Conservation (phyloP, 2,888 invertebrate genomes). For the Lymantria dispar region DNA sequence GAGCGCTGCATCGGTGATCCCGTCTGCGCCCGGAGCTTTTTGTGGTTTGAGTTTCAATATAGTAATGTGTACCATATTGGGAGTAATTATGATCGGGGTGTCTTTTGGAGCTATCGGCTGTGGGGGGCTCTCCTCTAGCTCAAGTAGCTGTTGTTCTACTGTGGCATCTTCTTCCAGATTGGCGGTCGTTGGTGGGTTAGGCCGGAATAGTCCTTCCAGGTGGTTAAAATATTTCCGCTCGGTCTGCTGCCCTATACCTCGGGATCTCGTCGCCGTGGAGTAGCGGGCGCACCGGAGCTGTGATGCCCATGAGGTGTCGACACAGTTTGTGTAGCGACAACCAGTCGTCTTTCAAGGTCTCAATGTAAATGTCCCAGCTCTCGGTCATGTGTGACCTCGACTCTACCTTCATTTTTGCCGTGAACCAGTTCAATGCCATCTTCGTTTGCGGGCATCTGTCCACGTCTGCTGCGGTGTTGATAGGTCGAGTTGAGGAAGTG, state of each 20-base stretch:
- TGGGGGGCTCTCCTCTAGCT: not conserved
- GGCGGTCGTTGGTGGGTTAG: not conserved
- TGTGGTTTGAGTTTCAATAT: not conserved
- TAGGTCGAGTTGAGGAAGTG: not conserved
- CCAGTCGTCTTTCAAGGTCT: not conserved
- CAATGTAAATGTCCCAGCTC: not conserved
- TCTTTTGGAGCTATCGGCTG: not conserved
- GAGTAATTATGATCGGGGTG: not conserved
- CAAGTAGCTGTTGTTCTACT: not conserved
- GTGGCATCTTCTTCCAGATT: not conserved
- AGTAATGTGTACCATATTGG: not conserved
- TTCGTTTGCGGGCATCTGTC: not conserved
- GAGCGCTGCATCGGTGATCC: not conserved
- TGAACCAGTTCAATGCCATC: not conserved
- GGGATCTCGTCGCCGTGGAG: too few species aligned
- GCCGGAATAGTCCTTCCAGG: not conserved
- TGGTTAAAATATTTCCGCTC: too few species aligned
- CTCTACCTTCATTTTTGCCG: not conserved
- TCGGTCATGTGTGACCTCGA: not conserved
- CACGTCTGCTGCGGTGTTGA: not conserved
- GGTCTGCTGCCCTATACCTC: too few species aligned
- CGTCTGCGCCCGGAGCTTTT: constrained; percentile 1
- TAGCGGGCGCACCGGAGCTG: too few species aligned
- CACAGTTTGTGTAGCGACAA: not conserved
- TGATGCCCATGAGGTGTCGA: not conserved